phyloP scores from a whole-genome alignment of 2,797 vertebrate species.

The Lacerta viridis region DNA sequence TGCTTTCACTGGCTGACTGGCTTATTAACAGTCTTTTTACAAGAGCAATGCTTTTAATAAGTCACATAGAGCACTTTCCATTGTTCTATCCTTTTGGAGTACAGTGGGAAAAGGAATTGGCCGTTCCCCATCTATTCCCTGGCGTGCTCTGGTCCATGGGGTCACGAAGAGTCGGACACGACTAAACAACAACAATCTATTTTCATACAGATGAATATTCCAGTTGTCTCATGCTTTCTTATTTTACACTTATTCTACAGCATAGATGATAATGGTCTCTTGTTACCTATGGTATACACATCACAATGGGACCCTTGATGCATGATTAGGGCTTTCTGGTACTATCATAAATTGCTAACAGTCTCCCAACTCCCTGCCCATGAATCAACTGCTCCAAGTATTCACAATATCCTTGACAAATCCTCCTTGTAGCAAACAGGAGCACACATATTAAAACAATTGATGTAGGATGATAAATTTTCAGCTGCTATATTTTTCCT shows the following conservation, averaged over 20 bases:
- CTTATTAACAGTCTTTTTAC: background rate
- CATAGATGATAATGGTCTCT: background rate
- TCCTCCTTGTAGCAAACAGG: slow-evolving; percentile 12
- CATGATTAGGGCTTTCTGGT: slow-evolving; percentile 21
- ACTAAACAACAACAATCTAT: background rate
- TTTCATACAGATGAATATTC: slow-evolving; percentile 7
- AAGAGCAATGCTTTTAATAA: background rate
- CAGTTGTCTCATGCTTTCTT: slow-evolving; percentile 22
- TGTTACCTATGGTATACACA: slow-evolving; percentile 29
- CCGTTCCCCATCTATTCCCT: background rate
- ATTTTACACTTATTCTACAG: background rate
- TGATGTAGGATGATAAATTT: background rate
- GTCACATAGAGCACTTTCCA: slow-evolving; percentile 22
- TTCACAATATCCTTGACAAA: slow-evolving; percentile 7
- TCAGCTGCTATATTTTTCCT: background rate
- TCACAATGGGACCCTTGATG: slow-evolving; percentile 27
- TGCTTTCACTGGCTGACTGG: background rate
- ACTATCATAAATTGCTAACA: slow-evolving; percentile 31
- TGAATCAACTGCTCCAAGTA: background rate
- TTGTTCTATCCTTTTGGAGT: background rate
- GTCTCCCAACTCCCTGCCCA: background rate
- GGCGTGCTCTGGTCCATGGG: no score
- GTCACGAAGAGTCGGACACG: no score
- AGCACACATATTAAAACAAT: background rate
- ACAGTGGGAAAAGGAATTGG: slow-evolving; percentile 6